Conservation (phyloP, 1,140 invertebrate species). For the Heliconius hewitsoni region DNA sequence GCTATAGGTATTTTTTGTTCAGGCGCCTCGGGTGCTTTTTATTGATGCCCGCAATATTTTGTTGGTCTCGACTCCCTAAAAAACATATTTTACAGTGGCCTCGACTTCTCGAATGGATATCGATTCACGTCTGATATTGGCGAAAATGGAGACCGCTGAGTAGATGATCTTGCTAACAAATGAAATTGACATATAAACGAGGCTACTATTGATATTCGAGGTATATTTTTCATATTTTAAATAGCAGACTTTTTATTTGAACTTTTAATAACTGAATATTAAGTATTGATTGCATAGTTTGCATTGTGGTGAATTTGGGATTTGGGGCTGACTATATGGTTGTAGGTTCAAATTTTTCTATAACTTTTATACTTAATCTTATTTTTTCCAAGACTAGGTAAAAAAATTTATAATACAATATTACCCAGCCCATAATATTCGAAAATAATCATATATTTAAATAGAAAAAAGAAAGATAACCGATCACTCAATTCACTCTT, state of each 20-base stretch:
- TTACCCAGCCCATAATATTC: no score
- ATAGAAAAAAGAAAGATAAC: no score
- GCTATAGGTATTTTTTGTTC: constrained; percentile 38
- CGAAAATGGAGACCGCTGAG: constrained; percentile 25
- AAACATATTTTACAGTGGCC: constrained; percentile 44
- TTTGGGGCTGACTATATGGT: not conserved
- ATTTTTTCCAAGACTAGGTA: no score
- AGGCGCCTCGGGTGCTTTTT: constrained; percentile 40
- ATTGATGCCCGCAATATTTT: constrained; percentile 48
- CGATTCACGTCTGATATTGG: constrained; percentile 27
- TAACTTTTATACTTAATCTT: not conserved
- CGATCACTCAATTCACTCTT: no score
- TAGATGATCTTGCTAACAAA: constrained; percentile 35
- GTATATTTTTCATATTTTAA: not conserved
- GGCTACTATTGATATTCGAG: not conserved
- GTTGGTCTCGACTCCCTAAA: constrained; percentile 33
- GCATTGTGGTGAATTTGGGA: not conserved
- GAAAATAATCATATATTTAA: no score
- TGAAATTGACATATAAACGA: constrained; percentile 33
- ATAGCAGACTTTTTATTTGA: not conserved
- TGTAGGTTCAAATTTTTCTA: not conserved
- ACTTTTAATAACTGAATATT: not conserved
- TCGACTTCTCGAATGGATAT: constrained; percentile 25
- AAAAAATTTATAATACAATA: no score
- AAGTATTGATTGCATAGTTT: not conserved